These are phyloP conservation scores for Diplosoma virens DNA, from an alignment of 23 tunicate genomes.

Conservation along the genomic window DNA sequence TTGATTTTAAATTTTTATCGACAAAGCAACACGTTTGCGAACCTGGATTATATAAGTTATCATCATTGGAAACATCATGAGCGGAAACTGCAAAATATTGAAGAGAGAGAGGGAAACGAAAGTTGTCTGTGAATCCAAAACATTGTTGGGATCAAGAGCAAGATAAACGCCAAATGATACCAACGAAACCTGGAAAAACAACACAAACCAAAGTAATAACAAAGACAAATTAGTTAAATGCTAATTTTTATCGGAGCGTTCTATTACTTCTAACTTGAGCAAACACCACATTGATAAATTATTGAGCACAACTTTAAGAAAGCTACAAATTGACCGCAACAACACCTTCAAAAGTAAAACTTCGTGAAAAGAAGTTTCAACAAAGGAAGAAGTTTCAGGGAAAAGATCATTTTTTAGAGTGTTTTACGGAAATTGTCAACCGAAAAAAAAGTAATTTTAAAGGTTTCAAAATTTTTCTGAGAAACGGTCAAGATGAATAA, in stretches of 20 bases:
- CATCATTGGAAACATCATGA: constrained; percentile 69
- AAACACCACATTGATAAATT: no score
- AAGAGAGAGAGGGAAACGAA: constrained; percentile 82
- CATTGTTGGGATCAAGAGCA: constrained; percentile 37
- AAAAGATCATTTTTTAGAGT: no score
- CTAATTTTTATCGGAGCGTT: background rate
- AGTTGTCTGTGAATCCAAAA: constrained; percentile 65
- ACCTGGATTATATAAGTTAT: constrained; percentile 60
- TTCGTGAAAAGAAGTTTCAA: no score
- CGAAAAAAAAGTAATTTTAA: no score
- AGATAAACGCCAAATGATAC: constrained; percentile 61
- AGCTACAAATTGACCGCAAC: background rate
- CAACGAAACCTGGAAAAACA: constrained; percentile 49
- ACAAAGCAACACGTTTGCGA: no score
- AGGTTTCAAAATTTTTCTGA: no score
- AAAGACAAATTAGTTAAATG: background rate
- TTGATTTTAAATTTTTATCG: no score
- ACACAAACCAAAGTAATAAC: background rate
- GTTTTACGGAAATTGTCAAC: no score
- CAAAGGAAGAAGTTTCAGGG: no score
- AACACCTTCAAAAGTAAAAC: background rate
- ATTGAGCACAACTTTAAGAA: background rate
- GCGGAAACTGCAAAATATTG: constrained; percentile 77
- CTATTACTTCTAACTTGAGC: no score
- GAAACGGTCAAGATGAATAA: no score